Evolutionary conservation across 30 jellyfish, hydroid and myxozoan species (phyloP).

Genomic region (Haliclystus octoradiatus): DNA sequence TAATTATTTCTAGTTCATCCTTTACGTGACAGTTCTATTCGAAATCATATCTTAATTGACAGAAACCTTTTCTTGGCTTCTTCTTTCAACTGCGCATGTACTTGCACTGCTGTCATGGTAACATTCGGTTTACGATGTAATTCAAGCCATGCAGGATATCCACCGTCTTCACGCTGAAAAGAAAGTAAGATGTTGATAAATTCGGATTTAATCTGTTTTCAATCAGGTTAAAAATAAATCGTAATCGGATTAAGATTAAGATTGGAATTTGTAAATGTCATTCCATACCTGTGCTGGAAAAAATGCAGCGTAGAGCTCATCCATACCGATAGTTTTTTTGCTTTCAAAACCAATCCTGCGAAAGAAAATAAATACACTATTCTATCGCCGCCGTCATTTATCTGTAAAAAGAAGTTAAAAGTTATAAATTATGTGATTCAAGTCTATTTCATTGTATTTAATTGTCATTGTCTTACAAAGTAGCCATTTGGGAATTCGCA

Average conservation of each 20-base stretch:
- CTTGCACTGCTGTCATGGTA: constrained; percentile 47
- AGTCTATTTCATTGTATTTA: too few species aligned
- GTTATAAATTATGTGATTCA: too few species aligned
- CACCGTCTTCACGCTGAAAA: constrained; percentile 13
- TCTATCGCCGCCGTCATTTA: too few species aligned
- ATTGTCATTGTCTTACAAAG: too few species aligned
- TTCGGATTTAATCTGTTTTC: neutral
- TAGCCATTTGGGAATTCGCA: too few species aligned
- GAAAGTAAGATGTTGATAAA: neutral
- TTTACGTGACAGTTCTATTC: too few species aligned
- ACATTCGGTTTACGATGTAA: constrained; percentile 20
- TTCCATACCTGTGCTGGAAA: constrained; percentile 23
- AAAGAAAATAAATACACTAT: neutral
- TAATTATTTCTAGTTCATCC: too few species aligned
- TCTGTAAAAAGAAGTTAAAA: too few species aligned
- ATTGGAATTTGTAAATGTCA: too few species aligned
- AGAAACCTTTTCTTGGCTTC: constrained; percentile 71
- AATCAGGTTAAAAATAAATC: neutral
- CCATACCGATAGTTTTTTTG: constrained; percentile 49
- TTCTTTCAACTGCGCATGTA: constrained; percentile 48
- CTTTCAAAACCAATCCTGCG: constrained; percentile 46
- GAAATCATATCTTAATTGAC: too few species aligned
- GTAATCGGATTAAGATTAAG: too few species aligned
- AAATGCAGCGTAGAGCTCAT: constrained; percentile 45
- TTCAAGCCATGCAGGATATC: constrained; percentile 78